phyloP scores from a whole-genome alignment of 2,113 vertebrate species.

The Maccullochella peelii region DNA sequence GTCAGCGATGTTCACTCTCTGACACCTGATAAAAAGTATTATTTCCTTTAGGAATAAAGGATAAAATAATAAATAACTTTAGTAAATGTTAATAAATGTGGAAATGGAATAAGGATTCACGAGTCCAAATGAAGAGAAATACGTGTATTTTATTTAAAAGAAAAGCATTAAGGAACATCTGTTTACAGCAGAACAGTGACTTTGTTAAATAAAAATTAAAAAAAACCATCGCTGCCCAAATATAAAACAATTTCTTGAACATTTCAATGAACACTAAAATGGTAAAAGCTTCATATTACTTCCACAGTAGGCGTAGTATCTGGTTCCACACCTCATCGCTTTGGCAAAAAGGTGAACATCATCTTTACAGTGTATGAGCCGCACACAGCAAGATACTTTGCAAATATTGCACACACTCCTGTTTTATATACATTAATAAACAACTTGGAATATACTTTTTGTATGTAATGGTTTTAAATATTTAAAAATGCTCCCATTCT shows the following conservation, averaged over 20 bases:
- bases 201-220: constrained; percentile 97
- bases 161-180: constrained; percentile 88
- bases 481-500: constrained; percentile 75
- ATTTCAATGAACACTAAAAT: constrained; percentile 91
- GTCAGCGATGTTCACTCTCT: background rate
- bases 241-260: constrained; percentile 94
- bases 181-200: constrained; percentile 96
- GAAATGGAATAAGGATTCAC: constrained; percentile 1
- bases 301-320: constrained; percentile 87
- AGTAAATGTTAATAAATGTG: background rate
- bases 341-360: constrained; percentile 92
- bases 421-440: constrained; percentile 90
- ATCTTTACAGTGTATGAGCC: constrained; percentile 92
- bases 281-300: constrained; percentile 91
- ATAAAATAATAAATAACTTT: background rate
- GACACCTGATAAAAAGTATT: constrained; percentile 42
- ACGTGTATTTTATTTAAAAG: constrained; percentile 92
- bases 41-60: background rate
- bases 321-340: constrained; percentile 87
- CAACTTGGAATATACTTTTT: constrained; percentile 82
- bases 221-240: constrained; percentile 88
- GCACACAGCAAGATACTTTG: constrained; percentile 91
- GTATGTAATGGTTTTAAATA: constrained; percentile 78
- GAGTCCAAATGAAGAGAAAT: constrained; percentile 77
- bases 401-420: constrained; percentile 93